A percentile compares a stretch with the other conserved stretches of the same genome.
These are phyloP conservation scores for Halocynthia roretzi DNA, from an alignment of 23 tunicate genomes.

Conservation along the genomic window DNA sequence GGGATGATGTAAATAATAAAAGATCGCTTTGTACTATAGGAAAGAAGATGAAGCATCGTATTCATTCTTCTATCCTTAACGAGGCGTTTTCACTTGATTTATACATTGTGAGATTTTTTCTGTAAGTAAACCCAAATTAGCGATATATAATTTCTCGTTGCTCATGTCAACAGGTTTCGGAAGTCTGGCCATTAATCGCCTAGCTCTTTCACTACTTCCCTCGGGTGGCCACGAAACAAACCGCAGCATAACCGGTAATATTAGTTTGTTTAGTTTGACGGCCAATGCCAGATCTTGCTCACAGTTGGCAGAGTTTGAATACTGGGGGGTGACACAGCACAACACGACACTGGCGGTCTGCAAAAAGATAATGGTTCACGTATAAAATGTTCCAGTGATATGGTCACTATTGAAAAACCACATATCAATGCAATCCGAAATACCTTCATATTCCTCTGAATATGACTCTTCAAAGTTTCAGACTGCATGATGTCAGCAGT, in stretches of 20 bases:
- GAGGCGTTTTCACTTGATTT: background rate
- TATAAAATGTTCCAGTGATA: background rate
- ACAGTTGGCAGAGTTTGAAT: constrained; percentile 62
- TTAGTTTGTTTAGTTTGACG: constrained; percentile 40
- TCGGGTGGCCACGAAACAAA: constrained; percentile 73
- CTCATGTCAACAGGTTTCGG: constrained; percentile 64
- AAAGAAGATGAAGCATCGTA: no score
- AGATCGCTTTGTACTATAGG: no score
- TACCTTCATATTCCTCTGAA: constrained; percentile 71
- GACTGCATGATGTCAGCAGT: constrained; percentile 25
- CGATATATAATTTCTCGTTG: constrained; percentile 60
- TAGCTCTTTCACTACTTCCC: constrained; percentile 43
- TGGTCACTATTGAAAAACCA: no score
- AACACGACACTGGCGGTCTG: constrained; percentile 49
- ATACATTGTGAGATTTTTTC: constrained; percentile 32
- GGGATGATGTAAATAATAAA: no score
- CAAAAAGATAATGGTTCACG: background rate
- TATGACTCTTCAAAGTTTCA: constrained; percentile 50
- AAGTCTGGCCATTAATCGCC: constrained; percentile 33
- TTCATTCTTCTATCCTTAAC: no score
- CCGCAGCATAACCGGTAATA: constrained; percentile 57
- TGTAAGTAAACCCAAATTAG: constrained; percentile 41
- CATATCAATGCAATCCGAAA: background rate
- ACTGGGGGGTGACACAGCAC: constrained; percentile 67
- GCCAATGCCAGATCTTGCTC: constrained; percentile 59